Percentiles rank a stretch among this genome's conserved stretches.
These are phyloP conservation scores for Melieria crassipennis DNA, from an alignment of 2,888 invertebrate genomes.

Conservation along the genomic window DNA sequence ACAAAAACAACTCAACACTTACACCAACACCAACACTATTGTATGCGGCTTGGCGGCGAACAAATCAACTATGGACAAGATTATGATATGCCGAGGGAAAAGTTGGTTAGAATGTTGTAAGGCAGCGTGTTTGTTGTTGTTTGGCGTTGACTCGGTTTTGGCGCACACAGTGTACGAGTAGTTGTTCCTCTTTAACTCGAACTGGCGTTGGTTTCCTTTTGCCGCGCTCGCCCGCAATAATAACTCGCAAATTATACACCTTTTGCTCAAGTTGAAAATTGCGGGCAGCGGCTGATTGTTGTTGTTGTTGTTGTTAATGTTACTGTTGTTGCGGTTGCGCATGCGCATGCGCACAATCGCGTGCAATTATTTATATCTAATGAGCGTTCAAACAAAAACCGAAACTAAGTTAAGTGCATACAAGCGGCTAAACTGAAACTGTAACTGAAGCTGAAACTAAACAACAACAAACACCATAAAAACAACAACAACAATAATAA, in stretches of 20 bases:
- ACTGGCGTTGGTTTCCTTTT: not conserved
- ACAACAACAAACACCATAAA: conserved; percentile 20
- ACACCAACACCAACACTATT: not conserved
- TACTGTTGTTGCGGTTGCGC: not conserved
- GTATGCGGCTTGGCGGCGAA: not conserved
- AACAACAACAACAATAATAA: conserved; percentile 25
- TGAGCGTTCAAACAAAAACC: conserved; percentile 47
- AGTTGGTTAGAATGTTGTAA: conserved; percentile 32
- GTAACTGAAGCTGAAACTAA: not conserved
- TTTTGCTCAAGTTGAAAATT: conserved; percentile 23
- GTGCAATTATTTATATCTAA: conserved; percentile 48
- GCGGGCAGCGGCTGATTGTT: not conserved
- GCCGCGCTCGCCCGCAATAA: conserved; percentile 24
- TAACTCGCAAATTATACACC: conserved; percentile 41
- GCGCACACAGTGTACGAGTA: not conserved
- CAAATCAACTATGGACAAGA: conserved; percentile 6
- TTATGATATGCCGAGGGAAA: conserved; percentile 8
- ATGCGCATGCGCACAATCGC: conserved; percentile 40
- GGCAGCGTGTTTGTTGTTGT: conserved; percentile 1
- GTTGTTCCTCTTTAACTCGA: not conserved
- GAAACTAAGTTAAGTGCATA: conserved; percentile 42
- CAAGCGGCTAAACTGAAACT: conserved; percentile 4
- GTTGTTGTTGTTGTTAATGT: conserved; percentile 5
- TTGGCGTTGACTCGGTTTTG: not conserved
- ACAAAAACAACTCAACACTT: not conserved